phyloP scores from a whole-genome alignment of 2,113 vertebrate species.

The Takifugu flavidus region DNA sequence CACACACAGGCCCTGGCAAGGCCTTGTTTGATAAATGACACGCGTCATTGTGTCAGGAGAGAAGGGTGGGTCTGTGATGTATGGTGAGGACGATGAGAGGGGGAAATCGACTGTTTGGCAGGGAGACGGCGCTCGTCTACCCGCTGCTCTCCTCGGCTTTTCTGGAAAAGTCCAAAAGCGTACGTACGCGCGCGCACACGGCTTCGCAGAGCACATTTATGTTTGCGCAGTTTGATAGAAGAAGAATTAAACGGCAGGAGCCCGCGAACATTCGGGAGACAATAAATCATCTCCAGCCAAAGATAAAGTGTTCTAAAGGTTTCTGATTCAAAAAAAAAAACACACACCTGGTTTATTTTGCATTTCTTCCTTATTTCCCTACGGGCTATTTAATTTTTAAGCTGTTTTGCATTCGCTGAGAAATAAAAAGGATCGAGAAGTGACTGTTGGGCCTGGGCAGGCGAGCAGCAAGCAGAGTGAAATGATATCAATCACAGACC shows the following conservation, averaged over 20 bases:
- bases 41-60: constrained; percentile 95
- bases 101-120: constrained; percentile 99
- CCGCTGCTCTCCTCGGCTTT: constrained; percentile 37
- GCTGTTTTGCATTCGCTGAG: constrained; percentile 12
- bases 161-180: constrained; percentile 21
- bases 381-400: constrained; percentile 35
- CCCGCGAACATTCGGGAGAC: too few species aligned
- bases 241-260: too few species aligned
- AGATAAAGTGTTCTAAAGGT: constrained; percentile 1
- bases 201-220: not conserved
- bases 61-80: constrained; percentile 98
- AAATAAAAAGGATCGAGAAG: constrained; percentile 45
- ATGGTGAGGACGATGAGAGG: constrained; percentile 89
- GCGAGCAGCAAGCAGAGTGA: constrained; percentile 17
- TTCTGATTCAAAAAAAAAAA: too few species aligned
- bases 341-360: constrained; percentile 9
- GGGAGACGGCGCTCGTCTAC: constrained; percentile 67
- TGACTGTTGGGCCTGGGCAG: constrained; percentile 56
- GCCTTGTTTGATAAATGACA: constrained; percentile 98
- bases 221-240: too few species aligned
- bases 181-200: not conserved
- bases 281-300: not conserved
- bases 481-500: constrained; percentile 73
- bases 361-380: constrained; percentile 25
- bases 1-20: constrained; percentile 78